Base-by-base conservation (phyloP, 2,113 vertebrate species). In the Anhinga anhinga region DNA sequence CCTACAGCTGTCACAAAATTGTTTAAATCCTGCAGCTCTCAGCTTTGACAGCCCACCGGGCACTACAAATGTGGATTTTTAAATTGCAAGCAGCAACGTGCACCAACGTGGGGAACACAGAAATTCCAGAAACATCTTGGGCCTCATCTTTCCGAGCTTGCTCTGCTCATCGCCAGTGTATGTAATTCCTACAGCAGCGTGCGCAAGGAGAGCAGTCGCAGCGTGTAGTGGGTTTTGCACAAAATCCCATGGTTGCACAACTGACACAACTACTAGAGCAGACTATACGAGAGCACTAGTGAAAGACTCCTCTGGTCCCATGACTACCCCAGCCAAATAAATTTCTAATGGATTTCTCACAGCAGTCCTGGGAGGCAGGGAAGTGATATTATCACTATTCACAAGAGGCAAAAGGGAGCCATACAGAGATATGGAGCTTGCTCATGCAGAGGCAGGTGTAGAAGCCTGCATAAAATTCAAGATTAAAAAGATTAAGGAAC, bases 161-260 rank as follows among this genome's bases (percentile, higher is more conserved):
- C 6, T 50, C 4, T 12, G 22, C 49, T 67, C 55, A 29, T 18
- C 0, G 0, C 38, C n/a, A 52, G 32, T 0, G 0, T 2, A 7
- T 2, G 1, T 14, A 20, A 53, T 7, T 72, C 53, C 66, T 25
- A 4, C 32, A 40, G 55, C 50, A 36, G n/a, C 0, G 8, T 15
- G 38, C 6, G 2, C 5, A 14, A 42, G 38, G 29, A 47, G 4
- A 63, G 34, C 17, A 55, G 18, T 4, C 4, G 1, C 26, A 49
- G 53, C 3, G 7, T 12, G 1, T 3, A 12, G 44, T 7, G 32
- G 13, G 15, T 6, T 70, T n/a, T 25, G 47, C 40, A 19, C 15
- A 42, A 47, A 70, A 52, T 3, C 4, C 9, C 55, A 8, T 2
- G 50, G 27, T 1, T 29, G 29, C 45, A 45, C 36, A 13, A 13